Base-by-base conservation (phyloP, 2,888 invertebrate species). In the Papilio gigon region DNA sequence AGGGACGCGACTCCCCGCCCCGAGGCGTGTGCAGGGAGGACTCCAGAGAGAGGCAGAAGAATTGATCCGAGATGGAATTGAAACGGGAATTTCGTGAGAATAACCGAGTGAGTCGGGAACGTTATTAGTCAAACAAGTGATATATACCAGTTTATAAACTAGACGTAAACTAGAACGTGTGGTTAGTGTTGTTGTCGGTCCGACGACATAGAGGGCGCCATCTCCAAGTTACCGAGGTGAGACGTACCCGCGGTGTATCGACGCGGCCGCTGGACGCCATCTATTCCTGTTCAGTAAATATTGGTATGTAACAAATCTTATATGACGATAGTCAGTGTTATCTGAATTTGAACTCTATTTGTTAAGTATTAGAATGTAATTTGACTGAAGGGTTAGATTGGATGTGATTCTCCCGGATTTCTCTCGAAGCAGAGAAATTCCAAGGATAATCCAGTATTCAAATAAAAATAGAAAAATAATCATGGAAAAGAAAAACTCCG, bases 1-100 rank as follows among this genome's bases (percentile, higher is more conserved):
- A 90, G 71, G 92, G 92, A 0, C 76, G 92, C 11, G 92, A 92
- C 65, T 92, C 92, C 0, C 92, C 92, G 0, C 92, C 92, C 0
- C 80, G 87, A 71, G 89, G 82, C 8, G 77, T 86, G 6, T 86
- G 90, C 71, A 80, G 92, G 35, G 92, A 92, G 71, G 91, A 92
- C 68, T 92, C 92, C 0, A 85, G 92, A 56, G 92, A 92, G 72
- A 72, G 92, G 50, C 88, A 89, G 73, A 92, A 90, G 83, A 89
- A 90, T 79, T 91, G 84, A 89, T 59, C 59, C 14, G 35, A 30
- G 17, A 25, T 8, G 62, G 67, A 68, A 47, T 64, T 61, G 50
- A 65, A 59, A 30, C 17, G 30, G 61, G 61, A 47, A 59, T 63
- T 68, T 68, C 11, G n/a, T 66, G 47, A 47, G 59, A 47, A 66